A percentile compares a stretch with the other conserved stretches of the same genome.
phyloP scores from a whole-genome alignment of 2,113 vertebrate species.

The Oncorhynchus keta region DNA sequence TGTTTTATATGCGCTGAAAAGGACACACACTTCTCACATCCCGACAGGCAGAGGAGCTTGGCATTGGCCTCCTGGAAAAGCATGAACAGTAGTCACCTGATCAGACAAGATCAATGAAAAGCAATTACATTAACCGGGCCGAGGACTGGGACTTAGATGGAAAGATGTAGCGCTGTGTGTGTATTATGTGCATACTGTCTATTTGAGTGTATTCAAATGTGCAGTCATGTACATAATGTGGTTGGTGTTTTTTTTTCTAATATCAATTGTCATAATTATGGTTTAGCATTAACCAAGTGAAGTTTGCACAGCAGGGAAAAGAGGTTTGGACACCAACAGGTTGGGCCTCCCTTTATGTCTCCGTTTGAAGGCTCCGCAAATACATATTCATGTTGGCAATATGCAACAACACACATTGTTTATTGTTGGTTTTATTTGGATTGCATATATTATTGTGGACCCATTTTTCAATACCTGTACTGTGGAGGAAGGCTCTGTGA shows the following conservation, averaged over 20 bases:
- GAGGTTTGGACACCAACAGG: slow-evolving; percentile 65
- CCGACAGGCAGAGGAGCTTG: slow-evolving; percentile 48
- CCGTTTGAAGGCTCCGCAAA: slow-evolving; percentile 61
- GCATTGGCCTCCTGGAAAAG: slow-evolving; percentile 55
- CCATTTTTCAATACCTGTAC: slow-evolving; percentile 1
- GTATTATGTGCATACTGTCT: neutral
- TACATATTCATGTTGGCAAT: slow-evolving; percentile 66
- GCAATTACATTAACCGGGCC: slow-evolving; percentile 68
- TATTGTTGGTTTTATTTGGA: slow-evolving; percentile 57
- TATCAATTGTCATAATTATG: slow-evolving; percentile 66
- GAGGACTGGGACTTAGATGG: neutral
- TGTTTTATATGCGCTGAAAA: slow-evolving; percentile 55
- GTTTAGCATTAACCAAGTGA: slow-evolving; percentile 64
- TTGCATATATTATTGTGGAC: slow-evolving; percentile 49
- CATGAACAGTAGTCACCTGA: slow-evolving; percentile 69
- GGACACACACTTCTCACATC: slow-evolving; percentile 58
- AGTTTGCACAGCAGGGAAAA: slow-evolving; percentile 61
- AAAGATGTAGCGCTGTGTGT: neutral
- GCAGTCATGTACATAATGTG: no score
- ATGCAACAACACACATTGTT: slow-evolving; percentile 52
- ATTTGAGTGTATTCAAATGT: neutral
- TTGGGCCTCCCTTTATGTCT: slow-evolving; percentile 67
- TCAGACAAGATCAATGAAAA: slow-evolving; percentile 77
- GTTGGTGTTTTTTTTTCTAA: slow-evolving; percentile 58
- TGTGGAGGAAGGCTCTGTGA: neutral